Evolutionary conservation across 2,888 invertebrate genomes (phyloP).

Genomic region (Bellardia pandia): DNA sequence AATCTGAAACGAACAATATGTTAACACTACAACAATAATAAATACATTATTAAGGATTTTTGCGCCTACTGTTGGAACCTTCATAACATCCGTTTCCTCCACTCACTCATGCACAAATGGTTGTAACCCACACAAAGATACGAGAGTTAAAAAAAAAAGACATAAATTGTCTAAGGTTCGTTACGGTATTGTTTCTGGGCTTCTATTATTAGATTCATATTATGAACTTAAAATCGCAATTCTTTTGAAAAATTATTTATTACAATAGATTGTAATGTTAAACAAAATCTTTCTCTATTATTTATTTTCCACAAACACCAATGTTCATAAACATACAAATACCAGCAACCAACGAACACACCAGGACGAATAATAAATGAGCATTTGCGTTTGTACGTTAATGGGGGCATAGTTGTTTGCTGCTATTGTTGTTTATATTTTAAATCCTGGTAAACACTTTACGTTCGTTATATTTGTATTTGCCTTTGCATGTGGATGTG

Average conservation of each 20-base stretch:
- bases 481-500: neutral
- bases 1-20: constrained; percentile 3
- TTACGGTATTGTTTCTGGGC: neutral
- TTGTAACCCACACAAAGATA: neutral
- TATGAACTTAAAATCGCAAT: constrained; percentile 8
- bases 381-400: neutral
- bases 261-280: constrained; percentile 8
- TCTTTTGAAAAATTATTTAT: constrained; percentile 5
- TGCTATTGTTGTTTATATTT: constrained; percentile 8
- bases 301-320: neutral
- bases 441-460: constrained; percentile 32
- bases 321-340: neutral
- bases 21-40: neutral
- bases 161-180: constrained; percentile 1
- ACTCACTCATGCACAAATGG: neutral
- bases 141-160: constrained; percentile 1
- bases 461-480: neutral
- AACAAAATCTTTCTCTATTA: constrained; percentile 9
- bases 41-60: neutral
- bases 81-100: neutral
- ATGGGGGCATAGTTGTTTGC: neutral
- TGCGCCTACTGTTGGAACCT: neutral
- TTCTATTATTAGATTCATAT: neutral
- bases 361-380: neutral
- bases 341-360: neutral